Conservation (phyloP, 2,888 invertebrate species). For the Drosophila lutescens region DNA sequence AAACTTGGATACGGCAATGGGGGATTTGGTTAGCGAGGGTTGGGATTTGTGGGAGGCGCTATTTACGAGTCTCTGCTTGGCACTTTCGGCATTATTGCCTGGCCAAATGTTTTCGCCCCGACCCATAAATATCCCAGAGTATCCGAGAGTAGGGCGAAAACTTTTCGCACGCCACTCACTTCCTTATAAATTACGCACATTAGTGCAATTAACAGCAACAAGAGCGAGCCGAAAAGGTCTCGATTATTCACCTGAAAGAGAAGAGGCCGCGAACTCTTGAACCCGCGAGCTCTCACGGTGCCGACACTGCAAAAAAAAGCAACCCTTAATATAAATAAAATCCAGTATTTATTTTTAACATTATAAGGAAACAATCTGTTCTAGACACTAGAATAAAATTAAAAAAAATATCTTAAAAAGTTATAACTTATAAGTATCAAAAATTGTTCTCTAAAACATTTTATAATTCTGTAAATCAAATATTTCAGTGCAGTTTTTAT, state of each 20-base stretch:
- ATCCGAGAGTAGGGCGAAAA: slow-evolving; percentile 50
- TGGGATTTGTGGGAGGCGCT: slow-evolving; percentile 41
- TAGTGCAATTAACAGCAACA: slow-evolving; percentile 70
- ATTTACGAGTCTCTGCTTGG: slow-evolving; percentile 77
- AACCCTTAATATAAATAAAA: neutral
- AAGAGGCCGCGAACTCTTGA: slow-evolving; percentile 36
- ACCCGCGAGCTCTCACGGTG: slow-evolving; percentile 20
- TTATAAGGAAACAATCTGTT: neutral
- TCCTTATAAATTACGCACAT: slow-evolving; percentile 75
- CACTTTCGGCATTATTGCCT: slow-evolving; percentile 77
- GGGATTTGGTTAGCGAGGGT: slow-evolving; percentile 41
- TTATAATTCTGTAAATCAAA: too few species aligned
- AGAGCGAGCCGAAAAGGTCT: slow-evolving; percentile 40
- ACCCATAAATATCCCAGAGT: slow-evolving; percentile 52
- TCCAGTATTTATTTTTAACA: neutral
- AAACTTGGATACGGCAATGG: slow-evolving; percentile 49
- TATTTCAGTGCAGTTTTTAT: neutral
- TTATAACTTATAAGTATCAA: too few species aligned
- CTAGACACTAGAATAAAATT: too few species aligned
- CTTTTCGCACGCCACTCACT: slow-evolving; percentile 44
- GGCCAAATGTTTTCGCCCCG: slow-evolving; percentile 47
- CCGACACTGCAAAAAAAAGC: slow-evolving; percentile 1
- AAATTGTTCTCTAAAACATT: too few species aligned
- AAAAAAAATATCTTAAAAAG: too few species aligned
- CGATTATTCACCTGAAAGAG: slow-evolving; percentile 70